Percentiles rank a stretch among this genome's conserved stretches.
These are phyloP conservation scores for Agapostemon virescens DNA, from an alignment of 2,888 invertebrate species.

Conservation along the genomic window DNA sequence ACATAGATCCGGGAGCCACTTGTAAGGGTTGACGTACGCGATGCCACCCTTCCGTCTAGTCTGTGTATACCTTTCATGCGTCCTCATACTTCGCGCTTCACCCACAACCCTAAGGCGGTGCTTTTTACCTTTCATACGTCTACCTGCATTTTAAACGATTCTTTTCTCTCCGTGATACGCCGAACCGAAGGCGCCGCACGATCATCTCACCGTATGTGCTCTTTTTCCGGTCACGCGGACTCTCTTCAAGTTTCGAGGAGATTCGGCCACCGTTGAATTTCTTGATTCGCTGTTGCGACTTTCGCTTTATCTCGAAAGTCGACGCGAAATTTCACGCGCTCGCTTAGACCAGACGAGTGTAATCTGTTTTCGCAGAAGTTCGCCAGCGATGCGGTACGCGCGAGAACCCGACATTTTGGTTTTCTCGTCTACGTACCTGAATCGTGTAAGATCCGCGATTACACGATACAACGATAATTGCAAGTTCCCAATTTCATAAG, in stretches of 20 bases:
- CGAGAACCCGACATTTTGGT: no score
- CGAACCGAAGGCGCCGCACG: conserved; percentile 13
- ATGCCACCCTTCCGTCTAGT: conserved; percentile 46
- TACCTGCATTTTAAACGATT: conserved; percentile 34
- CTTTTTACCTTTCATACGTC: conserved; percentile 44
- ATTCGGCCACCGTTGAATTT: not conserved
- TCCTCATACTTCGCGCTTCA: conserved; percentile 42
- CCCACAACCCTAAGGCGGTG: conserved; percentile 39
- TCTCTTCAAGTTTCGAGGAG: not conserved
- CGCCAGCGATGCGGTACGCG: no score
- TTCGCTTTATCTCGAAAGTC: no score
- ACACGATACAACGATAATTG: no score
- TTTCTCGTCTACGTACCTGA: no score
- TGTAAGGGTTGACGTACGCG: conserved; percentile 53
- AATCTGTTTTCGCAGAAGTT: no score
- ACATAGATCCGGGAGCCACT: conserved; percentile 59
- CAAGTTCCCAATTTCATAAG: no score
- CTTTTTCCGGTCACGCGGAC: not conserved
- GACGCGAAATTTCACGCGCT: no score
- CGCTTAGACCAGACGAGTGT: no score
- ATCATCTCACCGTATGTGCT: not conserved
- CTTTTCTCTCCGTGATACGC: not conserved
- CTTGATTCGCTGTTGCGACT: no score
- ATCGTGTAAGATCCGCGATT: no score
- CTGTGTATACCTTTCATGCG: conserved; percentile 39